phyloP scores from a whole-genome alignment of 2,888 invertebrate species.

The Quadriops clusia region DNA sequence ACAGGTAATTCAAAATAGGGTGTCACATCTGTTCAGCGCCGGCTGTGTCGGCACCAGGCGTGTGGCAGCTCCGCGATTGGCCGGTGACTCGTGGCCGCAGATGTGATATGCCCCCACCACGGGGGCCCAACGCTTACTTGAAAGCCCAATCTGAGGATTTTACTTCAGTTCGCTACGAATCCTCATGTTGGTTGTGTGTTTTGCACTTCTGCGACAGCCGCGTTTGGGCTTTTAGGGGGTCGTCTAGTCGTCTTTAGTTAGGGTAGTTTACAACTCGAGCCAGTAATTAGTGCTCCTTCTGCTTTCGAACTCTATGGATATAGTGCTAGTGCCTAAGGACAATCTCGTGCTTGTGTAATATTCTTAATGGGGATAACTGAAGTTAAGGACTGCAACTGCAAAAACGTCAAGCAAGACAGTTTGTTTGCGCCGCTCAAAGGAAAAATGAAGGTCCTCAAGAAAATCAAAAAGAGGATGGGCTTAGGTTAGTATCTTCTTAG shows the following conservation, averaged over 20 bases:
- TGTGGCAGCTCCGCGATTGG: conserved; percentile 46
- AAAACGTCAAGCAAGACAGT: conserved; percentile 25
- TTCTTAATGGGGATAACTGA: conserved; percentile 35
- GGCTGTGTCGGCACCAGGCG: conserved; percentile 43
- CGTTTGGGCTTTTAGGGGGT: too few relatives aligned
- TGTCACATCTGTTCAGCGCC: conserved; percentile 34
- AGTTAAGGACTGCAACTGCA: conserved; percentile 28
- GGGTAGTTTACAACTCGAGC: conserved; percentile 8
- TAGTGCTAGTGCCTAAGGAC: conserved; percentile 10
- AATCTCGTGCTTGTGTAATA: conserved; percentile 9
- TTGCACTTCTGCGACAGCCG: too few relatives aligned
- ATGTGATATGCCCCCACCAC: conserved; percentile 28
- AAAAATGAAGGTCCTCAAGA: conserved; percentile 85
- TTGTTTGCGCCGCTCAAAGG: conserved; percentile 42
- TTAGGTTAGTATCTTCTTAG: conserved; percentile 59
- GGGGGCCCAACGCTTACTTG: conserved; percentile 21
- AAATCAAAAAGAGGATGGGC: conserved; percentile 78
- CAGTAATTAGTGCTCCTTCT: conserved; percentile 9
- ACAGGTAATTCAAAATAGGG: conserved; percentile 25
- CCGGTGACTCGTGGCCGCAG: conserved; percentile 42
- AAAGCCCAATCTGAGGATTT: conserved; percentile 20
- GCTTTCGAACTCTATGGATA: conserved; percentile 10
- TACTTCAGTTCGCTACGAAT: conserved; percentile 18
- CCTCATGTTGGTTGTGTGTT: conserved; percentile 12
- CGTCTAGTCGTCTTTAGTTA: too few relatives aligned